Base-by-base conservation (phyloP, 2,797 vertebrate genomes). In the Tenualosa thibaudeaui region DNA sequence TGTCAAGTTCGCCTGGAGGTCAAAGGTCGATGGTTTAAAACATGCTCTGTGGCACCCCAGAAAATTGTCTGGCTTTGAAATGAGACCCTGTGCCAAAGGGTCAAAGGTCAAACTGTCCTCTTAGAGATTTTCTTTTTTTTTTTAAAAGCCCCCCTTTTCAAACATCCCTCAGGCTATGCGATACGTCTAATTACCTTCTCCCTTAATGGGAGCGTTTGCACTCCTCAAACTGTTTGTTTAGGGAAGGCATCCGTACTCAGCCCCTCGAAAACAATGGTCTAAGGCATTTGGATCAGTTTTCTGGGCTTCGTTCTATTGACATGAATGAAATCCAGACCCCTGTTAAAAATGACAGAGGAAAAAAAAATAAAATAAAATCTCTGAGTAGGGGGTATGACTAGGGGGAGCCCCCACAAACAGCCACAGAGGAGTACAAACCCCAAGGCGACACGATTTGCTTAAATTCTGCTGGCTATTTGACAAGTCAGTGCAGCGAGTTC, bases 21-120 rank as follows among this genome's bases (percentile, higher is more conserved):
- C 84, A 86, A 86, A 89, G 90, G 86, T 56, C 89, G 71, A 50
- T 58, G 82, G 84, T 83, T 81, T 84, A 87, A 89, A 85, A 89
- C 85, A 78, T 40, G 40, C 82, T 82, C 81, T 40, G 68, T 89
- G 85, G 81, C 89, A 88, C 84, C 89, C 89, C 89, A 75, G 87
- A 89, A 91, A 89, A 85, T 85, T 88, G 86, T 86, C 88, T 24
- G 78, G 84, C 90, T 90, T 91, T 91, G 92, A 91, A 92, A 92
- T 86, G 12, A 53, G 89, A 93, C 88, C 89, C 83, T 78, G 85
- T 83, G 81, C 82, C 50, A 5, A 3, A 8, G 85, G 88, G 89
- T 90, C 90, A 84, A 62, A 85, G 89, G 85, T 91, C 88, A 91
- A 90, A 88, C 88, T 90, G 81, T 86, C 68, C 26, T 89, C 86